A percentile compares a stretch with the other conserved stretches of the same genome.
phyloP scores from a whole-genome alignment of 1,140 invertebrate genomes.

The Arion vulgaris region DNA sequence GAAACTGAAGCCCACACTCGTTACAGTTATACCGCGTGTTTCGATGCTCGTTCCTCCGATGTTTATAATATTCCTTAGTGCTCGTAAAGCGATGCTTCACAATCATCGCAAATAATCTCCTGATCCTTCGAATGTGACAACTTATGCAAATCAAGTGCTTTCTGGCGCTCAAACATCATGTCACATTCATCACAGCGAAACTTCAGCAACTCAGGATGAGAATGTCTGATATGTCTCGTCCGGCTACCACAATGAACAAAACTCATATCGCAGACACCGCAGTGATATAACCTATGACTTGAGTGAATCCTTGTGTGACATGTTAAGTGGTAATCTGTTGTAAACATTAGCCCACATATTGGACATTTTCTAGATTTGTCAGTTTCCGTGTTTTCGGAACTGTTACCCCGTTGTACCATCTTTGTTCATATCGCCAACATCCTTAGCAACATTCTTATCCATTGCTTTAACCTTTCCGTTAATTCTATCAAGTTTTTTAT shows the following conservation, averaged over 20 bases:
- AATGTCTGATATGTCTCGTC: not conserved
- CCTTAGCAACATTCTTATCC: not conserved
- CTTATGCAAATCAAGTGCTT: slow-evolving; percentile 80
- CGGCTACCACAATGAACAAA: not conserved
- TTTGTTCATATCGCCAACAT: not conserved
- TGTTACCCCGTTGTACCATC: not conserved
- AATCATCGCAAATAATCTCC: slow-evolving; percentile 53
- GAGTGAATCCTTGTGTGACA: slow-evolving; percentile 39
- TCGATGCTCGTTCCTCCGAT: not conserved
- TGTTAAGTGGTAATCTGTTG: slow-evolving; percentile 8
- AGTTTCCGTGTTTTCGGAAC: not conserved
- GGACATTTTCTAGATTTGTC: not conserved
- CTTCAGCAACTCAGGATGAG: slow-evolving; percentile 7
- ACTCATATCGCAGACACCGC: not conserved
- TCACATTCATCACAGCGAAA: slow-evolving; percentile 22
- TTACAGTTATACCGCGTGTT: not conserved
- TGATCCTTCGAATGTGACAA: slow-evolving; percentile 63
- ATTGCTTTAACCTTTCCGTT: too few species aligned
- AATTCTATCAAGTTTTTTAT: not conserved
- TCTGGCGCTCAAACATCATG: slow-evolving; percentile 23
- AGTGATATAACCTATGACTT: slow-evolving; percentile 13
- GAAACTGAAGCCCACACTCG: not conserved
- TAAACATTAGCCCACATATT: slow-evolving; percentile 78
- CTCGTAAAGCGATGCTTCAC: slow-evolving; percentile 80
- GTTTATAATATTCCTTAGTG: slow-evolving; percentile 74